Evolutionary conservation across 2,888 invertebrate species (phyloP).

Genomic region (Macrosiphum euphorbiae): DNA sequence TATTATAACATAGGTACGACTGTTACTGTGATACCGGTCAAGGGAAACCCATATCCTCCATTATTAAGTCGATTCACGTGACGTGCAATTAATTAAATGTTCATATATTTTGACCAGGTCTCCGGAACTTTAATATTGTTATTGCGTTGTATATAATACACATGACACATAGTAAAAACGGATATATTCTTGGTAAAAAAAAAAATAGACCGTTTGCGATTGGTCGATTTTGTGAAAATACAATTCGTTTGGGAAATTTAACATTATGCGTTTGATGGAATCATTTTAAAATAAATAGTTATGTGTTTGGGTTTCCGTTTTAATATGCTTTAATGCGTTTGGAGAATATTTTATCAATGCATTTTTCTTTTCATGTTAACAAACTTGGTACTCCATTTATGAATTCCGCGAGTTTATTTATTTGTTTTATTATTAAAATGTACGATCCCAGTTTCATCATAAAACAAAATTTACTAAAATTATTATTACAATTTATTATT

Average conservation of each 20-base stretch:
- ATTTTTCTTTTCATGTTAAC: neutral
- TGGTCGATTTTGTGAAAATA: neutral
- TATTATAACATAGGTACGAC: neutral
- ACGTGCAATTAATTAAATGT: neutral
- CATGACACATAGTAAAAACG: too few relatives aligned
- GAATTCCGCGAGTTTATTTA: too few relatives aligned
- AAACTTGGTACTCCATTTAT: too few relatives aligned
- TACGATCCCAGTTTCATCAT: too few relatives aligned
- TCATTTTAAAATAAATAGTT: neutral
- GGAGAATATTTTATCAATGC: neutral
- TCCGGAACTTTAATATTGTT: neutral
- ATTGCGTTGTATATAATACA: neutral
- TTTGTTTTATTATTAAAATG: too few relatives aligned
- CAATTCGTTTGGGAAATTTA: too few relatives aligned
- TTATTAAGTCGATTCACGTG: neutral
- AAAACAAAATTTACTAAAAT: too few relatives aligned
- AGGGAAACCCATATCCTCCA: neutral
- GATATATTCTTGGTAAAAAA: too few relatives aligned
- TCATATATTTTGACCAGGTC: neutral
- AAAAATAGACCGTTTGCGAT: neutral
- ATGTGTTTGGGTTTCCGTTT: neutral
- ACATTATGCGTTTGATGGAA: neutral
- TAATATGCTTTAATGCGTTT: neutral
- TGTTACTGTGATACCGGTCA: neutral
- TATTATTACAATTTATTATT: too few relatives aligned